These are phyloP conservation scores for Astreopora myriophthalma DNA, from an alignment of 64 coral and sea anemone species.

Conservation along the genomic window DNA sequence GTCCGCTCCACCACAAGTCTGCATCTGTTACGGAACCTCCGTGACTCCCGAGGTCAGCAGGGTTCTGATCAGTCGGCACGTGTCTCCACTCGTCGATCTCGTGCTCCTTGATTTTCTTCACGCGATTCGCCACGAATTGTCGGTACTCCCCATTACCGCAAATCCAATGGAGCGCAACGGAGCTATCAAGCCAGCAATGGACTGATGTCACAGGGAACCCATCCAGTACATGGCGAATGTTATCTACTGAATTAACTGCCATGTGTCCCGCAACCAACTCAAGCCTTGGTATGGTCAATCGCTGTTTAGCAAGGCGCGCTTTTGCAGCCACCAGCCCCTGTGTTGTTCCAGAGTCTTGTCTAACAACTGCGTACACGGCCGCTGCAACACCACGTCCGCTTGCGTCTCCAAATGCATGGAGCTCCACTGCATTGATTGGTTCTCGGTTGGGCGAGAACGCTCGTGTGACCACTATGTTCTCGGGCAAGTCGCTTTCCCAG, in stretches of 20 bases:
- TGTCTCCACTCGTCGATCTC: slow-evolving; percentile 24
- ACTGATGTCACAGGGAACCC: slow-evolving; percentile 22
- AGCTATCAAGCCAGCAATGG: slow-evolving; percentile 49
- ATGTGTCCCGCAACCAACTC: slow-evolving; percentile 57
- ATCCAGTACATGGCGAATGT: neutral
- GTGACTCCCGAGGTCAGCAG: slow-evolving; percentile 56
- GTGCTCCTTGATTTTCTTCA: slow-evolving; percentile 29
- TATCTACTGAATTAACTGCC: neutral
- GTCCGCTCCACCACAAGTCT: neutral
- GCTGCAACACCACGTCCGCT: neutral
- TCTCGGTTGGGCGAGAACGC: neutral
- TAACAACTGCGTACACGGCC: slow-evolving; percentile 19
- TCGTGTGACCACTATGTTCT: neutral
- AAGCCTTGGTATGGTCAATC: slow-evolving; percentile 52
- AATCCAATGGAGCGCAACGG: slow-evolving; percentile 61
- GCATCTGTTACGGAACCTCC: neutral
- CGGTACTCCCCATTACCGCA: slow-evolving; percentile 16
- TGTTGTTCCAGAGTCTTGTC: neutral
- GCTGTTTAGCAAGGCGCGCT: slow-evolving; percentile 26
- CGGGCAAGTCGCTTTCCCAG: neutral
- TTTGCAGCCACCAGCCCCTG: slow-evolving; percentile 44
- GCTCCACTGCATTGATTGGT: slow-evolving; percentile 1
- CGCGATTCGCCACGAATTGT: slow-evolving; percentile 60
- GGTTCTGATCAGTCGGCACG: slow-evolving; percentile 43
- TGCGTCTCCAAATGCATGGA: slow-evolving; percentile 22